A percentile compares a stretch with the other conserved stretches of the same genome.
These are phyloP conservation scores for Xenus cinereus DNA, from an alignment of 2,113 vertebrate genomes.

Conservation along the genomic window DNA sequence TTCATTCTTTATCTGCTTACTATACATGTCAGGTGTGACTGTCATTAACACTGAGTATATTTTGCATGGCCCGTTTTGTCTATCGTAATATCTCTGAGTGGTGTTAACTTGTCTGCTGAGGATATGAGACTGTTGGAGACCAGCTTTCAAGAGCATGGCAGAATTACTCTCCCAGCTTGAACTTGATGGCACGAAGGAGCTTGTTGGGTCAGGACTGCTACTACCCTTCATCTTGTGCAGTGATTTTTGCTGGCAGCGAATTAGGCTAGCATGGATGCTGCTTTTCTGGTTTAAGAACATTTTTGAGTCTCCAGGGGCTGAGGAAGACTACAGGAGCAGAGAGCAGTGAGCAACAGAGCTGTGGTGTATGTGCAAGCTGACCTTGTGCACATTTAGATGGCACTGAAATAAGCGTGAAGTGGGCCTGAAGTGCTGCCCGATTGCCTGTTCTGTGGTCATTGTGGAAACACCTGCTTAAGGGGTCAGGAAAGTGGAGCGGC, in stretches of 20 bases:
- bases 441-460: background rate
- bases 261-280: background rate
- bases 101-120: background rate
- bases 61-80: background rate
- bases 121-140: background rate
- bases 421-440: background rate
- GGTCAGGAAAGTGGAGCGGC: background rate
- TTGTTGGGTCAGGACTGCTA: background rate
- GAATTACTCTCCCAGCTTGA: background rate
- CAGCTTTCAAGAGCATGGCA: background rate
- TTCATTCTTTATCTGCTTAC: background rate
- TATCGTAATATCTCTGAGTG: rapidly evolving
- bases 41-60: background rate
- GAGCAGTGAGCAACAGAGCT: background rate
- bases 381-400: background rate
- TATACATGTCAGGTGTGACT: rapidly evolving
- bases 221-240: background rate
- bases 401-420: background rate
- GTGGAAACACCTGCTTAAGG: background rate
- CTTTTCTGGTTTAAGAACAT: background rate
- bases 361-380: background rate
- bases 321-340: background rate
- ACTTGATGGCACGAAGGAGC: background rate
- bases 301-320: background rate
- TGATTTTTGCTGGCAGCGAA: background rate